Evolutionary conservation across 2,888 invertebrate species (phyloP), one percentile per base, ranked within the genome.

Genomic region (Agrotis puta): DNA sequence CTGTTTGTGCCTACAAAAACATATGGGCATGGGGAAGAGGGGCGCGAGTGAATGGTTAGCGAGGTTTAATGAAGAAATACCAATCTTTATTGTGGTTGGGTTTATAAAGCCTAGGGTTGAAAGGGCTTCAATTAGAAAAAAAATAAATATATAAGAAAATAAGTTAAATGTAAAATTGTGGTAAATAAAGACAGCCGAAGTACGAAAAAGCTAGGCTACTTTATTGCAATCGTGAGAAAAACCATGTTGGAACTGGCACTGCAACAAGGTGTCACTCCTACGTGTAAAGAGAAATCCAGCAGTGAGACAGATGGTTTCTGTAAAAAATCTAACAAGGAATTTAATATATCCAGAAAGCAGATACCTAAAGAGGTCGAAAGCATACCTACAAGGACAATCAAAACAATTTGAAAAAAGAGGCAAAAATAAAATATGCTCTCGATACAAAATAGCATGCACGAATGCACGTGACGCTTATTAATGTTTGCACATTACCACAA

Each of bases 1-100:
- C 87, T 88, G 86, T 87, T 89, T 89, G 90, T 90, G 89, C 85
- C 89, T 89, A 89, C 88, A 87, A 87, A 90, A 90, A 88, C 88
- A 87, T 88, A 86, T 83, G 84, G 80, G 79, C n/a, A n/a, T n/a
- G 66, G 57, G 57, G 27, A 27, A 20, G 47, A 69, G 67, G 62
- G 57, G 47, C 43, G 74, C 74, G 67, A 54, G 74, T 63, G 48
- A 75, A 62, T 72, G 66, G 65, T 39, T 24, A 24, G 64, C 24
- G 54, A 47, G 51, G 24, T 51, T 73, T 65, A 77, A 76, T 78
- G 66, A 67, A 72, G 47, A 78, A 78, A 72, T 77, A 64, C 78
- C 56, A 24, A 53, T 61, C 64, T 70, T 58, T 69, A 64, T 54
- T 62, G 22, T 50, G 53, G n/a, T 39, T 47, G 16, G 48, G 53